These are phyloP conservation scores for Aphis craccivora DNA, from an alignment of 1,140 invertebrate genomes.

Conservation along the genomic window DNA sequence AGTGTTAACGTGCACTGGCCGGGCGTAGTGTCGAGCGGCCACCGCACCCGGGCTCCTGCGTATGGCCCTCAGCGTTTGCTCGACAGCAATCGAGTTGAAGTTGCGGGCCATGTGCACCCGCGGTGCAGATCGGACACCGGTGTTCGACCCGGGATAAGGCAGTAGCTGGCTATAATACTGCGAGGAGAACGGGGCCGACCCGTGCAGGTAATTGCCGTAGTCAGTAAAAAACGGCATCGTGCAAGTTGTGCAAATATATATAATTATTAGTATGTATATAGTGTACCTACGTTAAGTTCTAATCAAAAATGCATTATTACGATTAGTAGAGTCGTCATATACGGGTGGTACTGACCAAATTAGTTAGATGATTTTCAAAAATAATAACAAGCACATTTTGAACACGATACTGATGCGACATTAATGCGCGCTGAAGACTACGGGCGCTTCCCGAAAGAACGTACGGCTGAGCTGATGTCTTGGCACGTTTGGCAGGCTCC, in stretches of 20 bases:
- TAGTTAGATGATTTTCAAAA: slow-evolving; percentile 52
- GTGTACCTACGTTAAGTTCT: slow-evolving; percentile 8
- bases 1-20: slow-evolving; percentile 77
- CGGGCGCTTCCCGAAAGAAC: slow-evolving; percentile 23
- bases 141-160: background rate
- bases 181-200: slow-evolving; percentile 56
- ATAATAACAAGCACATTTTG: slow-evolving; percentile 47
- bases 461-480: slow-evolving; percentile 42
- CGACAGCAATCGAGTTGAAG: slow-evolving; percentile 29
- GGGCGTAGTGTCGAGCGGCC: slow-evolving; percentile 62
- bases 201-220: slow-evolving; percentile 48
- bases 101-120: background rate
- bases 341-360: slow-evolving; percentile 27
- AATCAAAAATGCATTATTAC: slow-evolving; percentile 55
- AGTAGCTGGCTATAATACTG: slow-evolving; percentile 57
- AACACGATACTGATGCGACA: slow-evolving; percentile 37
- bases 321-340: background rate
- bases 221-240: slow-evolving; percentile 60
- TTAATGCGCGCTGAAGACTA: slow-evolving; percentile 44
- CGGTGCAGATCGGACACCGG: background rate
- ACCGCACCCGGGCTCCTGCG: slow-evolving; percentile 42
- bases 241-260: background rate
- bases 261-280: background rate
- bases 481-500: slow-evolving; percentile 49
- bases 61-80: slow-evolving; percentile 46